A percentile compares a stretch with the other conserved stretches of the same genome.
Evolutionary conservation across 2,797 vertebrate genomes (phyloP).

Genomic region (Poecilia picta): DNA sequence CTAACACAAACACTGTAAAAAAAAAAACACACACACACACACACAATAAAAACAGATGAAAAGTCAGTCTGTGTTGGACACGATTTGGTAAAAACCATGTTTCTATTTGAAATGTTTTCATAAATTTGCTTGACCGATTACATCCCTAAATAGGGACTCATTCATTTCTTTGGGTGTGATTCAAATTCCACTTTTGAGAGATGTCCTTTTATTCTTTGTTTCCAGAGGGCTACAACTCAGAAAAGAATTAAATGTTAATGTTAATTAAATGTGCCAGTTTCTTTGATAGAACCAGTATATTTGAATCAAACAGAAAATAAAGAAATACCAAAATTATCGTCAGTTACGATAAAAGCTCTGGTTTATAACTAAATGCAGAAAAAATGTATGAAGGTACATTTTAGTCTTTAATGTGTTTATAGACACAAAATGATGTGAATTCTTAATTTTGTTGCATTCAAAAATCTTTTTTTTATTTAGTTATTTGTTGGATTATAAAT

Average conservation of each 20-base stretch:
- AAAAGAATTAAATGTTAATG: neutral
- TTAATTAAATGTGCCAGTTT: too few species aligned
- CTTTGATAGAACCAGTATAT: neutral
- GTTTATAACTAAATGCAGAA: neutral
- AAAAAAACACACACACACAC: neutral
- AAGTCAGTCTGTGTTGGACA: neutral
- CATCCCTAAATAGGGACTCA: neutral
- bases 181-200: neutral
- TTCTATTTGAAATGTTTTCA: neutral
- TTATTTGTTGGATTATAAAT: neutral
- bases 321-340: too few species aligned
- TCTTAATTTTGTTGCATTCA: neutral
- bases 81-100: neutral
- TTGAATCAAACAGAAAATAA: neutral
- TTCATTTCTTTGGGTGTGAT: neutral
- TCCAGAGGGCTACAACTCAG: neutral
- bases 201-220: neutral
- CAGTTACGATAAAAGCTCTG: neutral
- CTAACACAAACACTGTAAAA: conserved; percentile 20
- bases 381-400: neutral
- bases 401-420: neutral
- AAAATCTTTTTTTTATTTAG: too few species aligned
- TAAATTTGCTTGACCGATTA: neutral
- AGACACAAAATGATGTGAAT: neutral
- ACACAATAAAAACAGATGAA: neutral